These are phyloP conservation scores for Pecten maximus DNA, from an alignment of 2,888 invertebrate genomes.

Conservation along the genomic window DNA sequence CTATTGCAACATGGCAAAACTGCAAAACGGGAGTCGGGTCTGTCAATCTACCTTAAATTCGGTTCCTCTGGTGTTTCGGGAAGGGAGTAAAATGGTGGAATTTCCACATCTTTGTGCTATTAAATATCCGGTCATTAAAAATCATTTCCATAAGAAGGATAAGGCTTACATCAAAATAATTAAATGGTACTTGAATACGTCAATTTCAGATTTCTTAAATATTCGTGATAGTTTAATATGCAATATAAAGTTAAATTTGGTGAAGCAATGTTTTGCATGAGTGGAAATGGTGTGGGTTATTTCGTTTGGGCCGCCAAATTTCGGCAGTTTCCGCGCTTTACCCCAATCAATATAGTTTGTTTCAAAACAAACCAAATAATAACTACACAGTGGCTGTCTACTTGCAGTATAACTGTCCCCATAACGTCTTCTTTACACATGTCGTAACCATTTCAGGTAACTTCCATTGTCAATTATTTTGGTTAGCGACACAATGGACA, in stretches of 20 bases:
- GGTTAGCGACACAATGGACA: no score
- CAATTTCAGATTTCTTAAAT: no score
- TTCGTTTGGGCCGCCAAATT: background rate
- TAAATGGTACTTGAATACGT: no score
- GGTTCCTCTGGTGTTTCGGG: background rate
- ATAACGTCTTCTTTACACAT: background rate
- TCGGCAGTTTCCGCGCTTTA: background rate
- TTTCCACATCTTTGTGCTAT: background rate
- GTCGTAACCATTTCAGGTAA: background rate
- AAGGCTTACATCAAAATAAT: no score
- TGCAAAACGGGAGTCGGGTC: background rate
- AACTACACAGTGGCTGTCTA: background rate
- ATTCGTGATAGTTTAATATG: no score
- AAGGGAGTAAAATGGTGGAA: background rate
- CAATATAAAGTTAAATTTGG: no score
- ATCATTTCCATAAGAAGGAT: no score
- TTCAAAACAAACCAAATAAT: background rate
- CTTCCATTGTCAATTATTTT: no score
- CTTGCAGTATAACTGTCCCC: background rate
- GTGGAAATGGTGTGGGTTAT: no score
- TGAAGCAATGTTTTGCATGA: no score
- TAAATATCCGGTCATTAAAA: no score
- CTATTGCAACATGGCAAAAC: conserved; percentile 17
- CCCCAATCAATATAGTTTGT: background rate
- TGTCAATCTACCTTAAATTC: background rate